Percentiles rank a stretch among this genome's conserved stretches.
phyloP scores from a whole-genome alignment of 2,113 vertebrate species.

The Oryzias melastigma region DNA sequence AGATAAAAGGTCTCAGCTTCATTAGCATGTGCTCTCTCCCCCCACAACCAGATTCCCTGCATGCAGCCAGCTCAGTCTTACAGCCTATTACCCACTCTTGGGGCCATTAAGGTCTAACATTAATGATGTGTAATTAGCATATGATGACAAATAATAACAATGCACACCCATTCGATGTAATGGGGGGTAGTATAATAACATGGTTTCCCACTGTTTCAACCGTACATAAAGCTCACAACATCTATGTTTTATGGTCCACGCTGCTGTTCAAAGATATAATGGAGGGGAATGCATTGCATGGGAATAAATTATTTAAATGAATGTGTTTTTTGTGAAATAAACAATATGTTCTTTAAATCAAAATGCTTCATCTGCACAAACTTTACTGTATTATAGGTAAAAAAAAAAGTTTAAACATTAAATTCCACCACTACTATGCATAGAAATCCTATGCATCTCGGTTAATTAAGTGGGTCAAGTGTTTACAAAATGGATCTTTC shows the following conservation, averaged over 20 bases:
- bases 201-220: constrained; percentile 80
- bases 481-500: constrained; percentile 13
- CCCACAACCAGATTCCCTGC: constrained; percentile 68
- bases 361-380: constrained; percentile 70
- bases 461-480: constrained; percentile 24
- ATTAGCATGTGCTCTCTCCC: constrained; percentile 79
- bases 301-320: constrained; percentile 80
- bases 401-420: constrained; percentile 16
- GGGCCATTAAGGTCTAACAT: constrained; percentile 88
- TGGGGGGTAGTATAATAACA: constrained; percentile 91
- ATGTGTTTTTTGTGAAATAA: constrained; percentile 69
- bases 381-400: constrained; percentile 41
- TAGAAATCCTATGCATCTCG: not conserved
- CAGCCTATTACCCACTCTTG: constrained; percentile 84
- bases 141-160: constrained; percentile 94
- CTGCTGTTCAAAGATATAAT: constrained; percentile 75
- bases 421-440: not conserved
- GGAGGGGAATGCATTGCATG: constrained; percentile 57
- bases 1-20: constrained; percentile 83
- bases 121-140: constrained; percentile 97
- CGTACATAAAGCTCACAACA: constrained; percentile 75
- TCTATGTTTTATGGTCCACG: constrained; percentile 74
- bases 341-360: constrained; percentile 62
- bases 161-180: constrained; percentile 86
- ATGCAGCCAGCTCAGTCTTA: constrained; percentile 77